These are phyloP conservation scores for Cheirogaleus major DNA, from an alignment of 2,797 vertebrate genomes.

Conservation along the genomic window DNA sequence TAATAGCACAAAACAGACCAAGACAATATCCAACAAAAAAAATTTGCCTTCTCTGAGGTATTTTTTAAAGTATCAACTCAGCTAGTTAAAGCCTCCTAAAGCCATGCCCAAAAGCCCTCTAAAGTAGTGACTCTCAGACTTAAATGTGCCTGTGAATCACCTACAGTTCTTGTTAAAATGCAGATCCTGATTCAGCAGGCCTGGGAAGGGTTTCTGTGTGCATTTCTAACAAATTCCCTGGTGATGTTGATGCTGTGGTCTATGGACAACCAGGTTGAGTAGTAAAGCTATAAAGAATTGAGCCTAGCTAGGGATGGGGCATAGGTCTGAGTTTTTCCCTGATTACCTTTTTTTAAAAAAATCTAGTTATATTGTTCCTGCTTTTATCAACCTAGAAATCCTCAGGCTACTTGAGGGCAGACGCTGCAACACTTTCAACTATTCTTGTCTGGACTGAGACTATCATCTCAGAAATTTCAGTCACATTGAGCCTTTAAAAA, in stretches of 20 bases:
- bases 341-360: neutral
- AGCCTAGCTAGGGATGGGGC: neutral
- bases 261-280: neutral
- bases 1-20: neutral
- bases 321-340: neutral
- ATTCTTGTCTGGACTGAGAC: neutral
- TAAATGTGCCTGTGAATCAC: neutral
- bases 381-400: slow-evolving; percentile 4
- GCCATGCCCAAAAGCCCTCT: neutral
- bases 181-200: neutral
- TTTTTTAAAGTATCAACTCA: slow-evolving; percentile 3
- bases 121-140: neutral
- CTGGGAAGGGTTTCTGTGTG: neutral
- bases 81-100: neutral
- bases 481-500: neutral
- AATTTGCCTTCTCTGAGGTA: neutral
- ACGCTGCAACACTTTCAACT: neutral
- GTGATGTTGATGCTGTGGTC: neutral
- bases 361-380: neutral
- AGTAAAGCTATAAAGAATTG: neutral
- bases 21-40: neutral
- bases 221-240: neutral
- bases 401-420: neutral
- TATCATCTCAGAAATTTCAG: neutral
- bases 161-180: neutral